A percentile compares a stretch with the other conserved stretches of the same genome.
Evolutionary conservation across 2,888 invertebrate species (phyloP).

Genomic region (Agonopterix heracliana): DNA sequence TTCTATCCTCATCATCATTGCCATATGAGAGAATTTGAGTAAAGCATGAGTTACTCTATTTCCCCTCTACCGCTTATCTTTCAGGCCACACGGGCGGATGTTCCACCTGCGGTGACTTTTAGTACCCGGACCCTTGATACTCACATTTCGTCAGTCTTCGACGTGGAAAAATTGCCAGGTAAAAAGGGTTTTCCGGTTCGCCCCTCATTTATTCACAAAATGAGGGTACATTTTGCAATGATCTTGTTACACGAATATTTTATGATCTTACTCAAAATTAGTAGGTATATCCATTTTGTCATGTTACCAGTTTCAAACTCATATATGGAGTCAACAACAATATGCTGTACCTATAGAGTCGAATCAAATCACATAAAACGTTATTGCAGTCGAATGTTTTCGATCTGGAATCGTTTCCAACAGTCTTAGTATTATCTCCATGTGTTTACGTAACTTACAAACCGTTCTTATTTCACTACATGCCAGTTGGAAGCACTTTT

Average conservation of each 20-base stretch:
- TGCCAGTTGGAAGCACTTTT: constrained; percentile 9
- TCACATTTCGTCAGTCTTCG: constrained; percentile 14
- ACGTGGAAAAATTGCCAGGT: constrained; percentile 15
- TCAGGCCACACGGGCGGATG: background rate
- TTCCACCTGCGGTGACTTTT: constrained; percentile 22
- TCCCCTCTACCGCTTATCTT: background rate
- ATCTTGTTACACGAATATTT: too few relatives aligned
- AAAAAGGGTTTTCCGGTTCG: constrained; percentile 20
- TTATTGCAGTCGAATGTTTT: constrained; percentile 14
- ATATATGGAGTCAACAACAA: background rate
- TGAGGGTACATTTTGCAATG: constrained; percentile 4
- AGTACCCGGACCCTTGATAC: constrained; percentile 13
- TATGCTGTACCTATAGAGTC: background rate
- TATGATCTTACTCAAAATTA: background rate
- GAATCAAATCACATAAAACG: background rate
- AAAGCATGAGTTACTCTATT: too few relatives aligned
- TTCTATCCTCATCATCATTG: too few relatives aligned
- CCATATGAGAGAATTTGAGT: too few relatives aligned
- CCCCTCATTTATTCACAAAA: constrained; percentile 9
- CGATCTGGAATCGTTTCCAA: constrained; percentile 12
- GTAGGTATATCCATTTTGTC: too few relatives aligned
- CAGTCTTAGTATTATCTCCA: constrained; percentile 18
- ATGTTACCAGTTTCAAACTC: too few relatives aligned
- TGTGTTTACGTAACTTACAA: constrained; percentile 24
- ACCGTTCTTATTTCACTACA: constrained; percentile 17